These are phyloP conservation scores for Ornithorhynchus anatinus DNA, from an alignment of 2,113 vertebrate species.

Conservation along the genomic window DNA sequence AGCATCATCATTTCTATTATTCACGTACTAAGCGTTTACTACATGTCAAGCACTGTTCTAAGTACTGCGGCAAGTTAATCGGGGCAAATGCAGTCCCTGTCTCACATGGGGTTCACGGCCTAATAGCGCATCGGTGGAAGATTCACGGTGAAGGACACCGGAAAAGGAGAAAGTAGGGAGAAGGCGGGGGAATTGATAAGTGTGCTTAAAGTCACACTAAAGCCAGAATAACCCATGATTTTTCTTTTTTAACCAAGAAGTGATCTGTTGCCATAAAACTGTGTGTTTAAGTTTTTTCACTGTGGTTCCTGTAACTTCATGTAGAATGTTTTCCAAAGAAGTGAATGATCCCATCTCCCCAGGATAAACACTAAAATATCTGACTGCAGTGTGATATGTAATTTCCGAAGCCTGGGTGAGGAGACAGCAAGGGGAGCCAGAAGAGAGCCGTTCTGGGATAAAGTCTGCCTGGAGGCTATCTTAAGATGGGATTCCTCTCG, in stretches of 20 bases:
- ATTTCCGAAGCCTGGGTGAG: no score
- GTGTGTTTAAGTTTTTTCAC: conserved; percentile 51
- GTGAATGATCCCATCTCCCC: conserved; percentile 30
- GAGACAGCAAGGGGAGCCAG: no score
- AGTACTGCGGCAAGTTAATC: no score
- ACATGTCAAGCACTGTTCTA: no score
- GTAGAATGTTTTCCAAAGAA: conserved; percentile 64
- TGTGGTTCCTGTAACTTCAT: conserved; percentile 66
- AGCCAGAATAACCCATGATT: conserved; percentile 19
- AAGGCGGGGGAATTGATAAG: conserved; percentile 21
- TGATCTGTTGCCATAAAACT: conserved; percentile 65
- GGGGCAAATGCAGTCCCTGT: no score
- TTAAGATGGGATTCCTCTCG: no score
- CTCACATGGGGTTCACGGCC: no score
- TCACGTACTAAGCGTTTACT: no score
- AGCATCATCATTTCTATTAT: no score
- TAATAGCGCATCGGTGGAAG: background rate
- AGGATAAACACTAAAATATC: conserved; percentile 54
- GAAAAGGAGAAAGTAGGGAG: background rate
- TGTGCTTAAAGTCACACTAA: background rate
- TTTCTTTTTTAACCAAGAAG: conserved; percentile 55
- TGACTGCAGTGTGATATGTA: conserved; percentile 52
- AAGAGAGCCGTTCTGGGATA: no score
- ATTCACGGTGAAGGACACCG: conserved; percentile 32
- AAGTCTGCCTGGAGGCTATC: no score